Percentiles rank a stretch among this genome's conserved stretches.
Conservation (phyloP, 2,797 vertebrate species). For the Dicrostonyx torquatus region DNA sequence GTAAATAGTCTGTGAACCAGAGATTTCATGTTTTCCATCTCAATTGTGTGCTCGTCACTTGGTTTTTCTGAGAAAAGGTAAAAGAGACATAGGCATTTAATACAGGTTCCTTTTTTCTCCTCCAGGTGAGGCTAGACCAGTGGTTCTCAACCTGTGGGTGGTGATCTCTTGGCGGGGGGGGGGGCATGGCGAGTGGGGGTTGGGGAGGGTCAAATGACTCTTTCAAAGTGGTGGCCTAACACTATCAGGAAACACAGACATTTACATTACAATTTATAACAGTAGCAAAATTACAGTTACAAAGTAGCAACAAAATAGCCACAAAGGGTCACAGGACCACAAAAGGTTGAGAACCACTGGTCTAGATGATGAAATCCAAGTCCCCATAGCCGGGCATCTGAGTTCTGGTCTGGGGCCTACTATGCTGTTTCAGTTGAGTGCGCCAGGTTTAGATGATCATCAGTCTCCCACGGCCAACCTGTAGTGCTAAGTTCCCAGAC, state of each 20-base stretch:
- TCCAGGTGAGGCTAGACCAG: neutral
- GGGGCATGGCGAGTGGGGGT: too few relatives aligned
- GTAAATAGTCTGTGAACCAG: conserved; percentile 92
- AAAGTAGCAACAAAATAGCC: too few relatives aligned
- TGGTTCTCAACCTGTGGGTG: neutral
- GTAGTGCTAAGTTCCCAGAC: neutral
- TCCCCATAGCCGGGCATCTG: accelerated
- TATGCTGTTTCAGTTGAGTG: neutral
- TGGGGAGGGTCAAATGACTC: neutral
- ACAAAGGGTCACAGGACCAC: too few relatives aligned
- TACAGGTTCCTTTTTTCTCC: too few relatives aligned
- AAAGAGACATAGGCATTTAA: neutral
- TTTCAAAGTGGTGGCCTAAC: neutral
- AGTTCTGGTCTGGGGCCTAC: too few relatives aligned
- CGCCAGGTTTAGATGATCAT: neutral
- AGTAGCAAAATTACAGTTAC: too few relatives aligned
- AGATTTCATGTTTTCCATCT: conserved; percentile 89
- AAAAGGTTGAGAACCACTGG: too few relatives aligned
- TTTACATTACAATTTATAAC: too few relatives aligned
- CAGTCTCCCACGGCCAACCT: neutral
- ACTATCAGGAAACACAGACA: neutral
- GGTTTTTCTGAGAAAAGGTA: conserved; percentile 82
- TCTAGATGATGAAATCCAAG: neutral
- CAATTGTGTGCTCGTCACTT: conserved; percentile 83
- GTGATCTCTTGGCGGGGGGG: too few relatives aligned